Conservation (phyloP, 2,888 invertebrate genomes). For the Deroplatys truncata region DNA sequence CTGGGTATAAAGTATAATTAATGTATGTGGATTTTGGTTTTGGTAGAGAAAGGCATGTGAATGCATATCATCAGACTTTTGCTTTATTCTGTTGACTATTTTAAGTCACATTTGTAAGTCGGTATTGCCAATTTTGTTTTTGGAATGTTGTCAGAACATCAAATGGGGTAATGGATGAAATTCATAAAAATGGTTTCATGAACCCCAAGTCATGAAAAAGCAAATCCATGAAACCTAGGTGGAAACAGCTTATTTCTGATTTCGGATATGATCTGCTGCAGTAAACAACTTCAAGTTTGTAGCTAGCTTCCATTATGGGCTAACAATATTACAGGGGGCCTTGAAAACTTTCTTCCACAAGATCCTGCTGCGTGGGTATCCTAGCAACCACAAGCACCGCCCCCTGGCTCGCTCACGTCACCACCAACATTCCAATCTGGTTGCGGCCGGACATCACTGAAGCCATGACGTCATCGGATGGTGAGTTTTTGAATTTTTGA, state of each 20-base stretch:
- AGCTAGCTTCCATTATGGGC: background rate
- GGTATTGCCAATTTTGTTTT: too few species aligned
- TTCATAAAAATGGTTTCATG: too few species aligned
- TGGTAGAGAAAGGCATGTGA: too few species aligned
- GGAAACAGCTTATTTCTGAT: background rate
- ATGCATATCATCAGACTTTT: too few species aligned
- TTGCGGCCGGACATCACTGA: background rate
- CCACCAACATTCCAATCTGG: background rate
- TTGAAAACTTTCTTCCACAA: background rate
- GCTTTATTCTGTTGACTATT: too few species aligned
- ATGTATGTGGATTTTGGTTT: too few species aligned
- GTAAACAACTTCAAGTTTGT: background rate
- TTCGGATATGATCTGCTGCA: background rate
- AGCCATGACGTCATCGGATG: background rate
- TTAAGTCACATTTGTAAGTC: too few species aligned
- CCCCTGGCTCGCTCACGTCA: background rate
- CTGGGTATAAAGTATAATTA: too few species aligned
- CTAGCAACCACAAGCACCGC: background rate
- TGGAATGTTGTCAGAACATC: too few species aligned
- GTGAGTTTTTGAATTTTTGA: background rate
- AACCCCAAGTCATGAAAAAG: too few species aligned
- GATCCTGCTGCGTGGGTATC: background rate
- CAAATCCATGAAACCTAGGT: too few species aligned
- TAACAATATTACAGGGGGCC: background rate
- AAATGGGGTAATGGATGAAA: too few species aligned